These are phyloP conservation scores for Perognathus longimembris DNA, from an alignment of 2,113 vertebrate species.

Conservation along the genomic window DNA sequence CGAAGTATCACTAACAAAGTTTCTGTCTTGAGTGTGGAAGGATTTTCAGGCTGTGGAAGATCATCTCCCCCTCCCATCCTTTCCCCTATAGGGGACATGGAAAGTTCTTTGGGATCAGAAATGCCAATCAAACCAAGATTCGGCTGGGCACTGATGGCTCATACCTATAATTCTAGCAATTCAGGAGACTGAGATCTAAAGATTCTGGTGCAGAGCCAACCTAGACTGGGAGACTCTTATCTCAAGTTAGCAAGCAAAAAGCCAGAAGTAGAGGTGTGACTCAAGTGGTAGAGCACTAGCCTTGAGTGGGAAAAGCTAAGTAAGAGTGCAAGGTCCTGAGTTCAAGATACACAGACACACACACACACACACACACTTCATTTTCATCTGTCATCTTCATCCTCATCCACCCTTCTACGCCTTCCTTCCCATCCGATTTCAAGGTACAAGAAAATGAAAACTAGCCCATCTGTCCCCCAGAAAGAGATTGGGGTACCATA, in stretches of 20 bases:
- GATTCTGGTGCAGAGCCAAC: too few relatives aligned
- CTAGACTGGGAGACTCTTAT: too few relatives aligned
- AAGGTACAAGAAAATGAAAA: not conserved
- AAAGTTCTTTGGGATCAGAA: not conserved
- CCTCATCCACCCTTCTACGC: not conserved
- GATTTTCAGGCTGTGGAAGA: not conserved
- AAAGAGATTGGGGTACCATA: not conserved
- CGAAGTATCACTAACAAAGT: not conserved
- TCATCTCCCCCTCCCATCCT: too few relatives aligned
- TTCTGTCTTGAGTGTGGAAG: not conserved
- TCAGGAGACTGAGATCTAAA: too few relatives aligned
- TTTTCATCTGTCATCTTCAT: not conserved
- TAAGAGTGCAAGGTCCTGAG: too few relatives aligned
- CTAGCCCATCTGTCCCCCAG: not conserved
- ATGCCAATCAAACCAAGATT: not conserved
- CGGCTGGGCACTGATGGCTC: too few relatives aligned
- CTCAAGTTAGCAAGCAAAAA: accelerated
- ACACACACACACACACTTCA: not conserved
- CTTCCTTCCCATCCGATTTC: not conserved
- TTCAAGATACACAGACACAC: too few relatives aligned
- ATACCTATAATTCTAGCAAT: too few relatives aligned
- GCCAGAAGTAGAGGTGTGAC: too few relatives aligned
- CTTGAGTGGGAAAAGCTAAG: too few relatives aligned
- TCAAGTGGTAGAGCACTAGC: too few relatives aligned
- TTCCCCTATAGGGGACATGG: not conserved